Evolutionary conservation across 1,140 invertebrate species (phyloP).

Genomic region (Drosophila insularis): DNA sequence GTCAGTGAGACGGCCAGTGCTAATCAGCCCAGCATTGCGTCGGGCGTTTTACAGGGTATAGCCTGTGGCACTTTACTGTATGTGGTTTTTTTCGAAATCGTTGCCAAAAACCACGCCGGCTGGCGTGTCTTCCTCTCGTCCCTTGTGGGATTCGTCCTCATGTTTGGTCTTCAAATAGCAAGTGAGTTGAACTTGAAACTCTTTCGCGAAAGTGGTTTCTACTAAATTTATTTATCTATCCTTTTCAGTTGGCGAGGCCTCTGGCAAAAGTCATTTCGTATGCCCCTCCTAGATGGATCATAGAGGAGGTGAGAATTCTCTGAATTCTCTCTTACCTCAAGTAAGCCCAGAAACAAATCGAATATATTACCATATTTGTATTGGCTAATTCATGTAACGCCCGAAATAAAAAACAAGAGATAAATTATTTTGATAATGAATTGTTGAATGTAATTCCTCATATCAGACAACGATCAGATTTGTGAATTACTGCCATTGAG

Average conservation of each 20-base stretch:
- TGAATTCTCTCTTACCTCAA: no score
- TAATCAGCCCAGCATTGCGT: constrained; percentile 85
- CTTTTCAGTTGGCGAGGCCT: constrained; percentile 55
- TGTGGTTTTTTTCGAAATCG: constrained; percentile 95
- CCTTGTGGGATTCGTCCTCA: constrained; percentile 88
- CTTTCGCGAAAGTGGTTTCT: no score
- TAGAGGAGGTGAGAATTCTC: no score
- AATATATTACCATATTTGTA: background rate
- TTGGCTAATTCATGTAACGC: constrained; percentile 1
- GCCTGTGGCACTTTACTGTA: constrained; percentile 90
- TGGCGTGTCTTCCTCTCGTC: constrained; percentile 88
- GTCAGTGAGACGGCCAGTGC: constrained; percentile 84
- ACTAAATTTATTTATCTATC: background rate
- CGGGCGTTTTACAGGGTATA: constrained; percentile 82
- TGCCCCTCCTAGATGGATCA: constrained; percentile 21
- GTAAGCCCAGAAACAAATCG: no score
- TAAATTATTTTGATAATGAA: constrained; percentile 7
- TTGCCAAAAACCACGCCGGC: constrained; percentile 89
- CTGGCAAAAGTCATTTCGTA: constrained; percentile 39
- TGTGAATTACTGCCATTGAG: constrained; percentile 8
- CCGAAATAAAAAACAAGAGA: background rate
- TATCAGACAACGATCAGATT: constrained; percentile 58
- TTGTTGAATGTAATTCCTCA: constrained; percentile 26
- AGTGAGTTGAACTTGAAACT: constrained; percentile 86
- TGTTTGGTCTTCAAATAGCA: constrained; percentile 89